Percentiles rank a stretch among this genome's conserved stretches.
Conservation (phyloP, 1,140 invertebrate species). For the Caenorhabditis elegans region DNA sequence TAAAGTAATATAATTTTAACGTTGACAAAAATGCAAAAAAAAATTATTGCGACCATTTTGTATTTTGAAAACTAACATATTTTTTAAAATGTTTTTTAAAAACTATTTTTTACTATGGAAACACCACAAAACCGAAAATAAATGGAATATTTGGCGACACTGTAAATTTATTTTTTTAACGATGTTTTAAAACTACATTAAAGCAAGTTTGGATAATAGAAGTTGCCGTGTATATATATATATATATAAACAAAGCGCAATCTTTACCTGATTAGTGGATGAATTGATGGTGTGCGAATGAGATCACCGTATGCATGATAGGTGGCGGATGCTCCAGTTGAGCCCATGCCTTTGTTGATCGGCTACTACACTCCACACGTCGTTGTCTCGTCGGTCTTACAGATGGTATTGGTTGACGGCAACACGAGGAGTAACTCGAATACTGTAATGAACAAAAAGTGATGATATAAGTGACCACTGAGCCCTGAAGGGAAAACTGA, state of each 20-base stretch:
- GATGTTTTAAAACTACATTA: too few species aligned
- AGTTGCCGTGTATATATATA: background rate
- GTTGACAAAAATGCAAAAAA: too few species aligned
- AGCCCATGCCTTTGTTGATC: slow-evolving; percentile 28
- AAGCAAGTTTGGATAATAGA: too few species aligned
- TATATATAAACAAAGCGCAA: background rate
- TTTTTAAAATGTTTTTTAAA: too few species aligned
- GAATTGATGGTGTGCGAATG: slow-evolving; percentile 40
- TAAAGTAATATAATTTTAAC: too few species aligned
- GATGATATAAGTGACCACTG: background rate
- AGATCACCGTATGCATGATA: slow-evolving; percentile 41
- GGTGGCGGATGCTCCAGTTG: slow-evolving; percentile 38
- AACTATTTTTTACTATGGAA: too few species aligned
- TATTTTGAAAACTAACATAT: too few species aligned
- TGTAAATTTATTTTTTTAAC: too few species aligned
- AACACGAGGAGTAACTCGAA: slow-evolving; percentile 27
- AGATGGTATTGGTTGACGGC: slow-evolving; percentile 20
- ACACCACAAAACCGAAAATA: too few species aligned
- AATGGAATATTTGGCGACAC: too few species aligned
- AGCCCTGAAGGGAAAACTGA: background rate
- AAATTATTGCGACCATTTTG: too few species aligned
- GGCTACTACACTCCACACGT: slow-evolving; percentile 3
- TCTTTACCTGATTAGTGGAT: slow-evolving; percentile 31
- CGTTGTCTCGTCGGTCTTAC: slow-evolving; percentile 3
- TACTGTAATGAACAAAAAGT: background rate